Conservation (phyloP, 2,113 vertebrate species). For the Crocuta crocuta region DNA sequence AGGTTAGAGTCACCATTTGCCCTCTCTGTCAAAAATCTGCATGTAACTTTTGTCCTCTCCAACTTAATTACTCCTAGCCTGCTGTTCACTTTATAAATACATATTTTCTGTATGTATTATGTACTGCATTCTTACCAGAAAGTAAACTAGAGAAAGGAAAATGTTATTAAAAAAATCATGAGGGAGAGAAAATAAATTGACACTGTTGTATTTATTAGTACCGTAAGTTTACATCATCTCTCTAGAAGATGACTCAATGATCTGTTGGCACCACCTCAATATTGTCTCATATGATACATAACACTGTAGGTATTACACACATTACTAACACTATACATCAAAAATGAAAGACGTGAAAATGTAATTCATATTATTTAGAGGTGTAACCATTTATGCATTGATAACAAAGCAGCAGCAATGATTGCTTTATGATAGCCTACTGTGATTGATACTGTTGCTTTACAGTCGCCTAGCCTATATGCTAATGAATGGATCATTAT, state of each 20-base stretch:
- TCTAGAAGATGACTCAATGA: background rate
- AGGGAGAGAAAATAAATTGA: background rate
- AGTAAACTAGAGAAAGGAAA: background rate
- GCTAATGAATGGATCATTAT: background rate
- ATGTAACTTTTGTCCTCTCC: background rate
- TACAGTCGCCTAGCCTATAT: background rate
- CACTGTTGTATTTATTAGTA: background rate
- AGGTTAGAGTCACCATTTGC: background rate
- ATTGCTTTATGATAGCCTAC: background rate
- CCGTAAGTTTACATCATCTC: background rate
- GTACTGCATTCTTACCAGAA: background rate
- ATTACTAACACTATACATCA: background rate
- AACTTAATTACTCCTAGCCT: background rate
- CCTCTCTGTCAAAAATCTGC: background rate
- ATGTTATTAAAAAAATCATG: background rate
- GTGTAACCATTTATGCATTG: background rate
- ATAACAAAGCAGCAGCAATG: background rate
- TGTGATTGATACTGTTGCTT: background rate
- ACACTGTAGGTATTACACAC: background rate
- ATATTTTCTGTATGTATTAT: background rate
- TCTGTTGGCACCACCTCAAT: background rate
- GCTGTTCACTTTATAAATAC: background rate
- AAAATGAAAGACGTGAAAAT: background rate
- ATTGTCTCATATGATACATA: background rate
- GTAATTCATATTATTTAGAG: background rate